These are phyloP conservation scores for Acleris literana DNA, from an alignment of 2,888 invertebrate genomes.

Conservation along the genomic window DNA sequence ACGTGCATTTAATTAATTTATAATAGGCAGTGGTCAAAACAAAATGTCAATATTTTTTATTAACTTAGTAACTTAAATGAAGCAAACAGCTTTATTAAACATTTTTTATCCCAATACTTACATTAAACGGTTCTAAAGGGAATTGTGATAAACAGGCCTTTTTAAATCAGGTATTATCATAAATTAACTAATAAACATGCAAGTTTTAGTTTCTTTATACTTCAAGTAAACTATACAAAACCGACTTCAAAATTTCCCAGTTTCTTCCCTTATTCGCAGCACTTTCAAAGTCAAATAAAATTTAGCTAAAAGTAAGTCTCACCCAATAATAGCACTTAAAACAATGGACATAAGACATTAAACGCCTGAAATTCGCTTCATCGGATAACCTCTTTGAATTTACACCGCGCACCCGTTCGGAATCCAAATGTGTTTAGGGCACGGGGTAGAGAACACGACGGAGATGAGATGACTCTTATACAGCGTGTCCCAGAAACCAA, in stretches of 20 bases:
- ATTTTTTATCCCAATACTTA: no score
- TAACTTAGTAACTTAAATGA: no score
- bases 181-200: no score
- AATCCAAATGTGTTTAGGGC: constrained; percentile 51
- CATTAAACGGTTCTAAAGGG: no score
- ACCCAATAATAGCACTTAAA: constrained; percentile 24
- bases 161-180: no score
- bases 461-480: constrained; percentile 9
- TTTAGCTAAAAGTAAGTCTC: constrained; percentile 15
- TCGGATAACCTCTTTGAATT: constrained; percentile 47
- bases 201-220: not conserved
- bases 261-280: constrained; percentile 4
- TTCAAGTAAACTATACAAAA: constrained; percentile 9
- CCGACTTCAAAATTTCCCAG: constrained; percentile 1
- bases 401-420: constrained; percentile 51
- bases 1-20: no score
- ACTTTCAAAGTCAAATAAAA: constrained; percentile 24
- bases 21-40: no score
- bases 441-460: not conserved
- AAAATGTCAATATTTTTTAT: no score
- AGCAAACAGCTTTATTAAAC: no score
- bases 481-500: no score
- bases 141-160: no score
- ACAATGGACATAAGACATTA: constrained; percentile 32
- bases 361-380: constrained; percentile 23